Base-by-base conservation (phyloP, 2,888 invertebrate species). In the Apamea sordens region DNA sequence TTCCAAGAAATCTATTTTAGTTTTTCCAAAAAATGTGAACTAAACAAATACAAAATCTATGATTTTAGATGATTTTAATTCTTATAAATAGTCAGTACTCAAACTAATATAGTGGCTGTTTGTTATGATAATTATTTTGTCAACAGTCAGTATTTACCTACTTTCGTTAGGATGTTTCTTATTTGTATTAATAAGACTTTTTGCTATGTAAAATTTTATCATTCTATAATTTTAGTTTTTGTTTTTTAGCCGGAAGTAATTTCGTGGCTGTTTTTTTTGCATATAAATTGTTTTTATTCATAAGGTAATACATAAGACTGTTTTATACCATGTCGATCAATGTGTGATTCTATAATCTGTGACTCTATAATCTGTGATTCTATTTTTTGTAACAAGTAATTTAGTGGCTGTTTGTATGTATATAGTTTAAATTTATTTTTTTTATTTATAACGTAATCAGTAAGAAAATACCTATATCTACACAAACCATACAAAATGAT, bases 321-420 rank as follows among this genome's bases (percentile, higher is more conserved):
- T 76, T 76, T 76, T 76, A 76, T 76, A 76, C 76, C 76, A 76
- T 76, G 76, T 70, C 76, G 76, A 76, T 70, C 75, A 75, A 68
- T 73, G 1, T 73, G 73, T 73, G 73, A 73, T 73, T 73, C 73
- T 73, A 73, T 73, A 73, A 73, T 73, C 72, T 72, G 72, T 72
- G 72, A 72, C 72, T 72, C 72, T 72, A 72, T 72, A 72, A 72
- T 72, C 73, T 73, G 73, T 73, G 72, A 61, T 72, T 72, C 72
- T 72, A 72, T 61, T 72, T 72, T 72, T 72, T 72, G 72, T 72
- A 72, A 73, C 72, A 72, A 72, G 72, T 72, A 72, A 72, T 72
- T 72, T 73, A 73, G 73, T 73, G 73, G 73, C 64, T 74, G 73
- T 65, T 74, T 74, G 73, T 74, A 74, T 74, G 65, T 74, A 74